phyloP scores from a whole-genome alignment of 2,888 invertebrate genomes.

The Megalurothrips usitatus region DNA sequence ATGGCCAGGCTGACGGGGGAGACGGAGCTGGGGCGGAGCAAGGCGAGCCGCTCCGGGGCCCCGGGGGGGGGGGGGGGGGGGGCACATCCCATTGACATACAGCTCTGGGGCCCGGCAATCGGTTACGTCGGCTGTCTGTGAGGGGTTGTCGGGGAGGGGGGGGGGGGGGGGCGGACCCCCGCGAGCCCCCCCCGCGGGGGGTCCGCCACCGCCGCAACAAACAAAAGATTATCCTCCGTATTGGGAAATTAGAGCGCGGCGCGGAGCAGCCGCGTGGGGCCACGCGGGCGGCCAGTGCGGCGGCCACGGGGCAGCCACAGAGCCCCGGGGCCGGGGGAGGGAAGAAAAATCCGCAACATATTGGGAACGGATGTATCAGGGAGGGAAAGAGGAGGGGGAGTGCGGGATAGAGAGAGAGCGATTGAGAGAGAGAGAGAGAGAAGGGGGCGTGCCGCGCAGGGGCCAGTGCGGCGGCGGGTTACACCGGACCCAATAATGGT shows the following conservation, averaged over 20 bases:
- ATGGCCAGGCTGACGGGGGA: too few relatives aligned
- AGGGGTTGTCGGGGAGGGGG: not conserved
- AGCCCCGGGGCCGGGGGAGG: too few relatives aligned
- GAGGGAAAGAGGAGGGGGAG: not conserved
- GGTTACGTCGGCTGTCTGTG: not conserved
- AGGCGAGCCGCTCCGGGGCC: too few relatives aligned
- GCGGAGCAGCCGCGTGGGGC: not conserved
- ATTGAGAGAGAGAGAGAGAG: not conserved
- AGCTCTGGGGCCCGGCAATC: not conserved
- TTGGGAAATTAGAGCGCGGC: not conserved
- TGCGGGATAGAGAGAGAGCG: not conserved
- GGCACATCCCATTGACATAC: constrained; percentile 13
- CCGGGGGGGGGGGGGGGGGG: not conserved
- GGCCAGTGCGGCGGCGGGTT: not conserved
- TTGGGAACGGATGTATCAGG: not conserved
- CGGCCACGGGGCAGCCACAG: not conserved
- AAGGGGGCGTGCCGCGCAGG: not conserved
- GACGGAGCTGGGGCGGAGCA: not conserved
- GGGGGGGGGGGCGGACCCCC: not conserved
- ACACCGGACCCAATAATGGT: constrained; percentile 5
- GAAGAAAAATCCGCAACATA: constrained; percentile 7
- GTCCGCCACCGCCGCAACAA: not conserved
- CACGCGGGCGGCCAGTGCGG: not conserved
- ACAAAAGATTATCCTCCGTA: constrained; percentile 21
- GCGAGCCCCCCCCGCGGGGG: too few relatives aligned